Base-by-base conservation (phyloP, 2,113 vertebrate genomes). In the Copsychus sechellarum region DNA sequence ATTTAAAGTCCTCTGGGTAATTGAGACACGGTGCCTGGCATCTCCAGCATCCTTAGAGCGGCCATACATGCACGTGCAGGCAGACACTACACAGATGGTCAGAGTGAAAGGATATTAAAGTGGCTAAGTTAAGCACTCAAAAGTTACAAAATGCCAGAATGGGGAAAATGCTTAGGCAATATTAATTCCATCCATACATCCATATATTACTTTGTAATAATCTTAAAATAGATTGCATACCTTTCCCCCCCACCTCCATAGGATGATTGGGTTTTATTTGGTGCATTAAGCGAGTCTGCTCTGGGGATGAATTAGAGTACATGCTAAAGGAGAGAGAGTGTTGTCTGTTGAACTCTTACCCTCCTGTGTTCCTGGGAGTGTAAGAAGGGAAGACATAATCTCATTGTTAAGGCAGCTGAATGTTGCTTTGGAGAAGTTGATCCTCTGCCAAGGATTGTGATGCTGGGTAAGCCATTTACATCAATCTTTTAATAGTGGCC, bases 261-360 rank as follows among this genome's bases (percentile, higher is more conserved):
- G 56, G 51, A 56, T 48, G 83, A 60, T 51, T 81, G 76, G 16
- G 10, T 78, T 90, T 92, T 93, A 83, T 66, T 88, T 84, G 56
- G 50, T 67, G 28, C 64, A 64, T 96, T 81, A 86, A 86, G 60
- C 0, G 4, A 70, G 38, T 50, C 82, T 96, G 67, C 64, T 94
- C 64, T 51, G 33, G 60, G 60, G 47, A 83, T 92, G 56, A 94
- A 66, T 92, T 93, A 56, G 72, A 93, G 56, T 78, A 67, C 67
- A 2, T 40, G 80, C 56, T 90, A 92, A 86, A 90, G 95, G 86
- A 86, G 87, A 90, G 72, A 86, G 79, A 93, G 34, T 34, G 71
- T 65, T 93, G 90, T 95, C 80, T 95, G 72, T 93, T 96, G 92
- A 97, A 97, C 96, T 97, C 86, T 93, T 95, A 93, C 64, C 88